Evolutionary conservation across 2,888 invertebrate species (phyloP), one percentile per base, ranked within the genome.

Genomic region (Parelbella ahira): DNA sequence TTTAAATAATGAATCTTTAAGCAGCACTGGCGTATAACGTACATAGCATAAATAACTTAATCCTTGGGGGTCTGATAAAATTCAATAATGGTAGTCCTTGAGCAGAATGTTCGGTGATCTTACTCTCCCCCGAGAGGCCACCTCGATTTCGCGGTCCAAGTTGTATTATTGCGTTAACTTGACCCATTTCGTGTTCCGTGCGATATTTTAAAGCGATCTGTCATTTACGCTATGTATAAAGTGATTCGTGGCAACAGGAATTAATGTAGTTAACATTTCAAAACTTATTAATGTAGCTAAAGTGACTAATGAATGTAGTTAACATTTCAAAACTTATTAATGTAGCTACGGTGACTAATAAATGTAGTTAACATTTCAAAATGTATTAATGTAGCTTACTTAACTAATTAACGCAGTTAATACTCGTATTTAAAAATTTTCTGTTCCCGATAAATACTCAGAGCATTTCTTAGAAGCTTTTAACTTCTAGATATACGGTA

Each of bases 161-260:
- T 48, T 42, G 25, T 42, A 45, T 37, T 42, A 48, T 48, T 48
- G 45, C 36, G 29, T 48, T 48, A 48, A 43, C 42, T 45, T 48
- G 45, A 45, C 42, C 48, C 43, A 37, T 43, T 48, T 48, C 30
- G 19, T 33, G 20, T 34, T 37, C 32, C 37, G 34, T 42, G 42
- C 30, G 33, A 38, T 41, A 45, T 45, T 48, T 45, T 38, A 38
- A 42, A 42, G 23, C 38, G 30, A 30, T 34, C 39, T 34, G 37
- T 48, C 37, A 38, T 44, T 34, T 36, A 38, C 42, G 34, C 21
- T 28, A 9, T 24, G 10, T 20, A 8, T 7, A 27, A 12, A 20
- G 9, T 32, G 19, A 25, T 21, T 24, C 30, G 10, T 21, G 27
- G 12, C 21, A 20, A 33, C 41, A 28, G 7, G 25, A 36, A 44